Evolutionary conservation across 1,140 invertebrate genomes (phyloP).

Genomic region (Danaus plexippus): DNA sequence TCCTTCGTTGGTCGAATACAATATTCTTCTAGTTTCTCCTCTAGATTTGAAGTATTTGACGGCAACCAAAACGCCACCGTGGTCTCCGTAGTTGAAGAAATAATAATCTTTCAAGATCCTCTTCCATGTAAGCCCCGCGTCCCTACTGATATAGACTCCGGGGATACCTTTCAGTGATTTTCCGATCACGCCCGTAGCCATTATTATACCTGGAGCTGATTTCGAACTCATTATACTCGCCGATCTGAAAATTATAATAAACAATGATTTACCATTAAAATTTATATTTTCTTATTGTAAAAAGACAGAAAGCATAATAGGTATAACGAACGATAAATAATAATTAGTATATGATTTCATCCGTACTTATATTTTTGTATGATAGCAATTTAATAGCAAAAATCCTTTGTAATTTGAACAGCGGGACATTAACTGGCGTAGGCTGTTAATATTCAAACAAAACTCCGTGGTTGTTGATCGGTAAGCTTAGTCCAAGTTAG

Average conservation of each 20-base stretch:
- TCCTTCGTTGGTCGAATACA: constrained; percentile 91
- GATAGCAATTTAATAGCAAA: neutral
- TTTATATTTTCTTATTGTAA: neutral
- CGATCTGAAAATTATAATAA: constrained; percentile 56
- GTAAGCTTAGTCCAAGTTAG: too few relatives aligned
- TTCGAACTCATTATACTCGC: constrained; percentile 88
- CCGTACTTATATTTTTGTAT: constrained; percentile 1
- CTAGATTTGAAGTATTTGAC: constrained; percentile 84
- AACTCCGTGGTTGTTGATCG: too few relatives aligned
- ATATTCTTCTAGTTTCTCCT: constrained; percentile 81
- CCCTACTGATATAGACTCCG: constrained; percentile 85
- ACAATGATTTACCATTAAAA: constrained; percentile 5
- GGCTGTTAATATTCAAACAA: too few relatives aligned
- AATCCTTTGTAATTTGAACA: too few relatives aligned
- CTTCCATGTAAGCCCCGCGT: constrained; percentile 89
- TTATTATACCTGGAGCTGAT: constrained; percentile 89
- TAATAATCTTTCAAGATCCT: constrained; percentile 87
- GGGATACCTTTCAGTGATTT: constrained; percentile 84
- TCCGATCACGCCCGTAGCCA: constrained; percentile 88
- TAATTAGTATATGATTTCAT: neutral
- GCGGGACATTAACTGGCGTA: too few relatives aligned
- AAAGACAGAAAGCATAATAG: neutral
- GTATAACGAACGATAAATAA: neutral
- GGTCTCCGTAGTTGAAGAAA: constrained; percentile 92
- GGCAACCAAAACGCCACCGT: constrained; percentile 89